Evolutionary conservation across 2,888 invertebrate species (phyloP).

Genomic region (Pollenia griseotomentosa): DNA sequence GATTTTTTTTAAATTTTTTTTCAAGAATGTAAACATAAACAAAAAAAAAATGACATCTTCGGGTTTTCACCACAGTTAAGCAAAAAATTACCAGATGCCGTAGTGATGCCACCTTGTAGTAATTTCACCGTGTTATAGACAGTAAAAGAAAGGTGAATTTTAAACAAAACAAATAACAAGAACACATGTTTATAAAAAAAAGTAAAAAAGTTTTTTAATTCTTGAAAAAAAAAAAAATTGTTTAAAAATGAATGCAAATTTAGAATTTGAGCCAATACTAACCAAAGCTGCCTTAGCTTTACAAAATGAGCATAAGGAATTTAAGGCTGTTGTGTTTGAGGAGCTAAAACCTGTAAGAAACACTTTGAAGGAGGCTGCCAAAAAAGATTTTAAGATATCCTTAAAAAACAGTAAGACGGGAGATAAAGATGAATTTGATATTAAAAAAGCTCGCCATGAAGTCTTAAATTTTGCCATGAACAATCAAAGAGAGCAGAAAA

Average conservation of each 20-base stretch:
- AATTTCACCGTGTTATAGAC: too few relatives aligned
- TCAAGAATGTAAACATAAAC: too few relatives aligned
- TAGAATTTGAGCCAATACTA: slow-evolving; percentile 80
- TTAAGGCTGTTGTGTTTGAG: slow-evolving; percentile 80
- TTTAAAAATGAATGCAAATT: slow-evolving; percentile 48
- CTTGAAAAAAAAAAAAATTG: too few relatives aligned
- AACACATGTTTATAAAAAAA: too few relatives aligned
- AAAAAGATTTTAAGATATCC: neutral
- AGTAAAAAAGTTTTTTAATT: too few relatives aligned
- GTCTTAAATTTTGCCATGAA: slow-evolving; percentile 93
- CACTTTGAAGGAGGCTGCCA: neutral
- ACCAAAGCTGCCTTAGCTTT: slow-evolving; percentile 81
- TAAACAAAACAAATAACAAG: too few relatives aligned
- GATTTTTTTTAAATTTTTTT: too few relatives aligned
- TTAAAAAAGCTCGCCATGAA: slow-evolving; percentile 92
- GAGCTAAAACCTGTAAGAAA: slow-evolving; percentile 74
- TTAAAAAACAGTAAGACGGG: slow-evolving; percentile 17
- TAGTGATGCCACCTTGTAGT: too few relatives aligned
- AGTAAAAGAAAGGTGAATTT: too few relatives aligned
- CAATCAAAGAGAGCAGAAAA: slow-evolving; percentile 88
- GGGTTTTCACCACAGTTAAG: too few relatives aligned
- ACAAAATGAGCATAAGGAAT: slow-evolving; percentile 77
- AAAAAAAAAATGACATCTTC: too few relatives aligned
- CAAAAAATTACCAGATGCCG: too few relatives aligned
- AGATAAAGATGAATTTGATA: slow-evolving; percentile 86